Base-by-base conservation (phyloP, 2,888 invertebrate genomes). In the Margaritifera margaritifera region DNA sequence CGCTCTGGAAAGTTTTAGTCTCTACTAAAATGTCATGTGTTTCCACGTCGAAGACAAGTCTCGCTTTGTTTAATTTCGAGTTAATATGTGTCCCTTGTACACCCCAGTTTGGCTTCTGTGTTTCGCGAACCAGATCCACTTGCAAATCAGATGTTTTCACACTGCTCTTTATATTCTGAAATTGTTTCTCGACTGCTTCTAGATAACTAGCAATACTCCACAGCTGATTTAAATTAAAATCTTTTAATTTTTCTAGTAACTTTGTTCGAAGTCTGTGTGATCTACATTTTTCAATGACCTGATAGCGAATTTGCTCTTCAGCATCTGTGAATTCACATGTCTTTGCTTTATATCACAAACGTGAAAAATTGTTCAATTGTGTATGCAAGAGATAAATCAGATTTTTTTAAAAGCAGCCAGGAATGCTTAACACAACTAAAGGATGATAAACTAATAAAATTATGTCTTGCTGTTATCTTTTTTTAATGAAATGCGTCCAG, bases 201-300 rank as follows among this genome's bases (percentile, higher is more conserved):
- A 64, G 19, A 18, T 58, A 25, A 24, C 51, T 24, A 15, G 67
- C 61, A 42, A 62, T 67, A 20, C 53, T 58, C 19, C 58, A 6
- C 19, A 67, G 27, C 20, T 61, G 31, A 20, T 67, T 62, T n/a
- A 71, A 57, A 1, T 59, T 63, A 15, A 64, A 27, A 20, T 42
- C 25, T 54, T 62, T 56, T 25, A 62, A 66, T 31, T 67, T 59
- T 42, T 71, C 67, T 22, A 71, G 24, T 19, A 71, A 31, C 55
- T 59, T 54, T 18, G 56, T 52, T n/a, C 63, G 6, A 4, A 63
- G 22, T 60, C 54, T 62, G 11, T 57, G 51, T 8, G 57, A 64
- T 31, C 52, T 60, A 20, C 71, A 54, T 42, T 71, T 64, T 52
- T 71, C 62, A n/a, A 68, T 71, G 2, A 64, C 58, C 51, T n/a